A percentile compares a stretch with the other conserved stretches of the same genome.
Conservation (phyloP, 2,797 vertebrate species). For the Ceyx erithaca region DNA sequence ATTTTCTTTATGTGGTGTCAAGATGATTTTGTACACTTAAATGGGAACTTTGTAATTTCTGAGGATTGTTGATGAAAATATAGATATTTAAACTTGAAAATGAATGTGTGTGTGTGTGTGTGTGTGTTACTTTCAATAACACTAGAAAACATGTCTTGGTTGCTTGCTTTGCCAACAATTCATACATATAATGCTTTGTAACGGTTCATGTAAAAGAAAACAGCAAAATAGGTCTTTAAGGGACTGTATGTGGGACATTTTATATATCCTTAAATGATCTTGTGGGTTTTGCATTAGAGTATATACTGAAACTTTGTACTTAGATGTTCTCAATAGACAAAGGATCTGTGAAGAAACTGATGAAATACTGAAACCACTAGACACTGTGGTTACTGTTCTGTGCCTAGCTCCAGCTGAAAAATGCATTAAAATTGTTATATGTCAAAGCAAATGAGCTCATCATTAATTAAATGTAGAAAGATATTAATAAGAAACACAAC, state of each 20-base stretch:
- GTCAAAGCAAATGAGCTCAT: conserved; percentile 12
- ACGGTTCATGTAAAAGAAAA: not conserved
- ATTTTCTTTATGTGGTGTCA: not conserved
- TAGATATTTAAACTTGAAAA: not conserved
- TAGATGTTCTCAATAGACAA: conserved; percentile 1
- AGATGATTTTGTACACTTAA: conserved; percentile 8
- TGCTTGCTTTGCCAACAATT: not conserved
- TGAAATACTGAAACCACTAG: conserved; percentile 19
- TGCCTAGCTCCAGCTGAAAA: not conserved
- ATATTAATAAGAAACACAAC: not conserved
- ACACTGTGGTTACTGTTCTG: conserved; percentile 21
- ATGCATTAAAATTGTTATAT: conserved; percentile 6
- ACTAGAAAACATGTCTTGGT: not conserved
- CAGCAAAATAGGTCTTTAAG: not conserved
- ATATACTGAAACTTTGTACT: not conserved
- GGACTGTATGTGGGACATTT: not conserved
- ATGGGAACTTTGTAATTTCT: conserved; percentile 23
- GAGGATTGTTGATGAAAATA: not conserved
- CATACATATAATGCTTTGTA: not conserved
- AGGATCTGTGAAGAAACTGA: conserved; percentile 7
- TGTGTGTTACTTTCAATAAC: not conserved
- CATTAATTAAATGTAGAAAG: not conserved
- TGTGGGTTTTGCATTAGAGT: not conserved
- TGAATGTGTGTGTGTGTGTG: no score
- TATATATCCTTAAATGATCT: not conserved